Evolutionary conservation across 2,888 invertebrate species (phyloP).

Genomic region (Tineola bisselliella): DNA sequence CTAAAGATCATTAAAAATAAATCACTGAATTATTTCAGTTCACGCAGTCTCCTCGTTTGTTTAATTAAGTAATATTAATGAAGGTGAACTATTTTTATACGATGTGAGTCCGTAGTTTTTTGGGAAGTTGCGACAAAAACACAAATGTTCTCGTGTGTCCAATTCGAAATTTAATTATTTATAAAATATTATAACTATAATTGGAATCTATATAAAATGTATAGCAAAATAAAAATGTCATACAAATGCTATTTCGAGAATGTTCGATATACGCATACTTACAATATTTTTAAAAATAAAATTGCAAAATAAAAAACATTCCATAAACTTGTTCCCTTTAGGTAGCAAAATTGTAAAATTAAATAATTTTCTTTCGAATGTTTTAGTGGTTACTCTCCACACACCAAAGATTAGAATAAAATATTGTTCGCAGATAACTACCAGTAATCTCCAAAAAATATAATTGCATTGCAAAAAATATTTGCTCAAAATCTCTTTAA

Average conservation of each 20-base stretch:
- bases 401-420: conserved; percentile 65
- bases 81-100: neutral
- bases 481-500: conserved; percentile 31
- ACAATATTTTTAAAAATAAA: no score
- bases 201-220: no score
- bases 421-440: conserved; percentile 29
- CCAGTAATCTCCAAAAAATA: conserved; percentile 30
- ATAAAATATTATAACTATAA: no score
- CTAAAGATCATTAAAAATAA: no score
- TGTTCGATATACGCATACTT: no score
- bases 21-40: no score
- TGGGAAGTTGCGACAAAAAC: neutral
- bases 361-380: conserved; percentile 24
- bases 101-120: neutral
- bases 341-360: neutral
- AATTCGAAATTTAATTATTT: neutral
- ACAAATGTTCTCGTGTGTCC: neutral
- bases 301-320: no score
- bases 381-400: conserved; percentile 49
- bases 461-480: conserved; percentile 26
- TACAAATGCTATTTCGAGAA: no score
- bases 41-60: neutral
- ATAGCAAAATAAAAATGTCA: no score
- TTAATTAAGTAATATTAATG: neutral
- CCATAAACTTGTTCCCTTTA: no score